These are phyloP conservation scores for Tenthredo scrophulariae DNA, from an alignment of 2,888 invertebrate species.

Conservation along the genomic window DNA sequence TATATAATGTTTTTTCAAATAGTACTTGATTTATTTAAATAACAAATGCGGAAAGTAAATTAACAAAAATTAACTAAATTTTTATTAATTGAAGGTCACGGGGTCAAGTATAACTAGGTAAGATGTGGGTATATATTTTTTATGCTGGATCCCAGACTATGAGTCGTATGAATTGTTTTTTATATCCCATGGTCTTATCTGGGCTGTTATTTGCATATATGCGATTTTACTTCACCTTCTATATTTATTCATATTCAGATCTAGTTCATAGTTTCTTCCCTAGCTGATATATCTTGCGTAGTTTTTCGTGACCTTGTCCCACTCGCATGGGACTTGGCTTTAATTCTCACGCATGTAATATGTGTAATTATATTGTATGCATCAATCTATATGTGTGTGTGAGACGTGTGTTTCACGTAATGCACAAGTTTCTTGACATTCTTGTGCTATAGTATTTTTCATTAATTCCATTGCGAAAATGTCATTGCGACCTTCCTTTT, in stretches of 20 bases:
- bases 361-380: neutral
- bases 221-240: neutral
- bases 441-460: neutral
- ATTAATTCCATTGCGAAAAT: no score
- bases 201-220: neutral
- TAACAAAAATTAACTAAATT: no score
- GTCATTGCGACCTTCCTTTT: neutral
- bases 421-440: neutral
- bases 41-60: no score
- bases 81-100: no score
- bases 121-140: no score
- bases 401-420: neutral
- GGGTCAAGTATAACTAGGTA: no score
- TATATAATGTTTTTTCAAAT: no score
- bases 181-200: neutral
- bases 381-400: neutral
- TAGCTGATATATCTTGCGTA: neutral
- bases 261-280: neutral
- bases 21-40: no score
- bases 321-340: neutral
- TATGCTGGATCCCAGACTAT: no score
- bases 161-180: neutral
- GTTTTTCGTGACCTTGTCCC: slow-evolving; percentile 31
- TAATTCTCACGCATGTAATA: neutral
- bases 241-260: slow-evolving; percentile 3